These are phyloP conservation scores for Aphrophora alni DNA, from an alignment of 2,888 invertebrate genomes.

Conservation along the genomic window DNA sequence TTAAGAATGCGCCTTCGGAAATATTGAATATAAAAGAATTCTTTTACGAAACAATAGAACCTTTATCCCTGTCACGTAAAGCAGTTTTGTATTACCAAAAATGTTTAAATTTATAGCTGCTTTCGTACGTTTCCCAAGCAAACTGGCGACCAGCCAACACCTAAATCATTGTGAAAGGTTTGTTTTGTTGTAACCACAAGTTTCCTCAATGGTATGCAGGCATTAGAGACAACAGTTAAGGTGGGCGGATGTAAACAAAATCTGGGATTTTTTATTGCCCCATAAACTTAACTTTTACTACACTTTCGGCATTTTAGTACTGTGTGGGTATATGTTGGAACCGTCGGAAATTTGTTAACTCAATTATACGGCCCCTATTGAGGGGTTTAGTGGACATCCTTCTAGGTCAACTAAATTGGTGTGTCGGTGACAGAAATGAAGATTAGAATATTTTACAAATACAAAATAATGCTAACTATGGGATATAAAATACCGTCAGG, in stretches of 20 bases:
- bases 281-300: background rate
- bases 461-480: too few species aligned
- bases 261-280: background rate
- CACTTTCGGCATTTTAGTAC: background rate
- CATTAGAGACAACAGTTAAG: background rate
- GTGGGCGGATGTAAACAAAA: slow-evolving; percentile 5
- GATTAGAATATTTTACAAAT: too few species aligned
- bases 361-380: background rate
- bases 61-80: background rate
- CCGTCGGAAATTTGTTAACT: slow-evolving; percentile 1
- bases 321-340: background rate
- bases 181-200: background rate
- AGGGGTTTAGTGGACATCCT: too few species aligned
- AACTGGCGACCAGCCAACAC: background rate
- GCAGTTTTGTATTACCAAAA: background rate
- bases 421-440: too few species aligned
- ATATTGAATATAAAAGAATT: too few species aligned
- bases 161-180: slow-evolving; percentile 1
- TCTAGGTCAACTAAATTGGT: too few species aligned
- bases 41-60: background rate
- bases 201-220: background rate
- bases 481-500: too few species aligned
- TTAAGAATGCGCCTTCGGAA: too few species aligned
- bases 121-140: too few species aligned
- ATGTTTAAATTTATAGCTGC: background rate